A percentile compares a stretch with the other conserved stretches of the same genome.
These are phyloP conservation scores for Procambarus virginalis DNA, from an alignment of 1,140 invertebrate species.

Conservation along the genomic window DNA sequence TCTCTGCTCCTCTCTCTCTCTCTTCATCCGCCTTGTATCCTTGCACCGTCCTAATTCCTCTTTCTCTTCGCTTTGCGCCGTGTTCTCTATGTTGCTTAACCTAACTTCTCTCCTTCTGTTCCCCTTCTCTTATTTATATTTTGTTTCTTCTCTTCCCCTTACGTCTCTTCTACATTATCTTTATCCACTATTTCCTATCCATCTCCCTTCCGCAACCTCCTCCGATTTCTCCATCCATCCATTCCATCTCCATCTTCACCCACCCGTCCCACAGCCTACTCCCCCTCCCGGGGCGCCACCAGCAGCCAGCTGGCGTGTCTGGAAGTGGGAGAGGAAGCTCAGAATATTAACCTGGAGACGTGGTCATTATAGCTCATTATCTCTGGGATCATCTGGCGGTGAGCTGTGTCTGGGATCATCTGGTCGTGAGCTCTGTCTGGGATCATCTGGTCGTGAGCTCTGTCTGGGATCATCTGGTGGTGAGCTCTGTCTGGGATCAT, in stretches of 20 bases:
- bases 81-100: background rate
- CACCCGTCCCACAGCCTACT: background rate
- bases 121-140: background rate
- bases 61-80: background rate
- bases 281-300: background rate
- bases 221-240: background rate
- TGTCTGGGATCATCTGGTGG: too few relatives aligned
- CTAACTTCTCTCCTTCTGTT: background rate
- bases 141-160: background rate
- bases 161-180: too few relatives aligned
- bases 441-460: too few relatives aligned
- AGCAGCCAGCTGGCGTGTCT: background rate
- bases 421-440: too few relatives aligned
- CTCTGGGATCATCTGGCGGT: too few relatives aligned
- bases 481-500: too few relatives aligned
- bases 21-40: background rate
- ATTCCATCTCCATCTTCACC: background rate
- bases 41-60: background rate
- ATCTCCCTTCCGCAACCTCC: background rate
- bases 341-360: too few relatives aligned
- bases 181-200: too few relatives aligned
- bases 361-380: too few relatives aligned
- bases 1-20: background rate
- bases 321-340: too few relatives aligned
- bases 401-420: too few relatives aligned